Base-by-base conservation (phyloP, 2,797 vertebrate genomes). In the Amphiprion clarkii region DNA sequence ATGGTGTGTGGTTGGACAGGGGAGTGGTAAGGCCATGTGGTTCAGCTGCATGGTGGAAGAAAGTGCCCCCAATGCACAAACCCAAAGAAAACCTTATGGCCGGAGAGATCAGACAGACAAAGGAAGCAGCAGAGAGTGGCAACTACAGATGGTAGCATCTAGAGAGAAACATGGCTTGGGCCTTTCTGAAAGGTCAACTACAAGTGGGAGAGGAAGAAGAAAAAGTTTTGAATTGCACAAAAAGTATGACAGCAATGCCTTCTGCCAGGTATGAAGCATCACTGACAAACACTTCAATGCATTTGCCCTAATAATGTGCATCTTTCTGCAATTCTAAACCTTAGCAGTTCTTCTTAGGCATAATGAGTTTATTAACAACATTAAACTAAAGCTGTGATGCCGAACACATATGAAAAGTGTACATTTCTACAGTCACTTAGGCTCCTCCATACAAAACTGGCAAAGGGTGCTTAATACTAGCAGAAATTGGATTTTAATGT, bases 61-160 rank as follows among this genome's bases (percentile, higher is more conserved):
- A 6, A 29, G 25, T 14, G 71, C 11, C 27, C 36, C 55, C 42
- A 40, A 78, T 67, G 79, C 75, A 82, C 67, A 57, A 68, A 71
- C 73, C 71, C 58, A 61, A 52, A 68, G 61, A 74, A 70, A 75
- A 42, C 77, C 77, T 61, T 75, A 25, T 64, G 58, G 69, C 36
- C 58, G 63, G 52, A 69, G 39, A 73, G 74, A 59, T 62, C 53
- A 68, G 67, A 70, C 13, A 6, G n/a, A 48, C 52, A 39, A 44
- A 58, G 59, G 42, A 76, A 25, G 71, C 59, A 56, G 16, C 11
- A 16, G 57, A 78, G 76, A 75, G 67, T 23, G 59, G 36, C 39
- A 21, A 62, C 51, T 44, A 51, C 72, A 86, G 74, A 84, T 75
- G 85, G 78, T 27, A 17, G 40, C 33, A 29, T 36, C 1, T 1